A percentile compares a stretch with the other conserved stretches of the same genome.
phyloP scores from a whole-genome alignment of 2,113 vertebrate species.

The Cephalopholis sonnerati region DNA sequence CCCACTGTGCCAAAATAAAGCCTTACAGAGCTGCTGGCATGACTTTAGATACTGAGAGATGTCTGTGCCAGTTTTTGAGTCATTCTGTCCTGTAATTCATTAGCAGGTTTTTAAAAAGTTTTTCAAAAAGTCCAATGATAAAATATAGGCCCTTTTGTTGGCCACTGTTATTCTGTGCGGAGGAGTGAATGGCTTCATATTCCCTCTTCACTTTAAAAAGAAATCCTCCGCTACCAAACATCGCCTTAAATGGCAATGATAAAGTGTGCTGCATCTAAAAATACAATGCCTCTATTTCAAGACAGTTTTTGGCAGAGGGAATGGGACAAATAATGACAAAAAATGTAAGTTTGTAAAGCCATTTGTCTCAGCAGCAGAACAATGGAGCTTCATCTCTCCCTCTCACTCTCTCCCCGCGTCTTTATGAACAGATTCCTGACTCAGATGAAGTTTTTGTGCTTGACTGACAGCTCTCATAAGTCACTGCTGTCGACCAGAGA shows the following conservation, averaged over 20 bases:
- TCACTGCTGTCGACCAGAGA: slow-evolving; percentile 61
- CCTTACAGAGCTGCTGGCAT: neutral
- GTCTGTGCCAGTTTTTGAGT: neutral
- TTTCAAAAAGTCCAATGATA: neutral
- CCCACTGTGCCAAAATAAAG: neutral
- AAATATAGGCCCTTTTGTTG: neutral
- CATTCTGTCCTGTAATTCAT: neutral
- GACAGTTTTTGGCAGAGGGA: slow-evolving; percentile 29
- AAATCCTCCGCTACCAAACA: slow-evolving; percentile 2
- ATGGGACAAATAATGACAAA: slow-evolving; percentile 43
- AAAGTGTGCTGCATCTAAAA: slow-evolving; percentile 23
- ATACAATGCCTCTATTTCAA: slow-evolving; percentile 27
- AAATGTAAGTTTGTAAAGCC: slow-evolving; percentile 29
- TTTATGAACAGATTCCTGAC: slow-evolving; percentile 47
- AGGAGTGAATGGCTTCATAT: neutral
- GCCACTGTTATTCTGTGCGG: neutral
- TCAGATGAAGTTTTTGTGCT: slow-evolving; percentile 56
- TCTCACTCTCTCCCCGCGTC: neutral
- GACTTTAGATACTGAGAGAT: neutral
- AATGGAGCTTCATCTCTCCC: slow-evolving; percentile 42
- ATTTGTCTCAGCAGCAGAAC: slow-evolving; percentile 59
- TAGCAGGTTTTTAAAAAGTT: slow-evolving; percentile 3
- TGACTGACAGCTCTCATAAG: slow-evolving; percentile 77
- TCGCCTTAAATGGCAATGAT: neutral
- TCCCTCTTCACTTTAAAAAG: neutral